Evolutionary conservation across 2,888 invertebrate species (phyloP).

Genomic region (Drosophila demipolita): DNA sequence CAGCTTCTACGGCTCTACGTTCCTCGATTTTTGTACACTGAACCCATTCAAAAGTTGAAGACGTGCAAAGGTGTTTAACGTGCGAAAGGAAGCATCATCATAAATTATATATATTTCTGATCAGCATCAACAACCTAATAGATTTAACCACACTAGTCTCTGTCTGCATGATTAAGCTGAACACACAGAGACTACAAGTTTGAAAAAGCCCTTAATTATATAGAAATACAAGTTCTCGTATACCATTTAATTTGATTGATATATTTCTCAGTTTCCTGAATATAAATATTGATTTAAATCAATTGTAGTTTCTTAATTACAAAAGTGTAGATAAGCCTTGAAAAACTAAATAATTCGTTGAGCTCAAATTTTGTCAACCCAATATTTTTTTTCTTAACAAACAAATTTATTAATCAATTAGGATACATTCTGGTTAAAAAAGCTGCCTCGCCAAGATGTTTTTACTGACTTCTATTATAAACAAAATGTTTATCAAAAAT

Average conservation of each 20-base stretch:
- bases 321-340: no score
- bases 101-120: not conserved
- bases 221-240: no score
- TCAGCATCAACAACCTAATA: not conserved
- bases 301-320: no score
- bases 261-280: no score
- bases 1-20: not conserved
- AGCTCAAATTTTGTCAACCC: no score
- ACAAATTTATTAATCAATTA: not conserved
- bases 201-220: not conserved
- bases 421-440: not conserved
- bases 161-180: not conserved
- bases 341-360: no score
- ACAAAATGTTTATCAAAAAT: not conserved
- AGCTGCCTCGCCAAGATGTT: no score
- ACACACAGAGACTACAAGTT: not conserved
- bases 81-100: not conserved
- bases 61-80: not conserved
- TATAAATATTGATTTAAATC: no score
- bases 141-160: not conserved
- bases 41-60: not conserved
- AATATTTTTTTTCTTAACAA: not conserved
- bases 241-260: no score
- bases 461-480: fast-evolving
- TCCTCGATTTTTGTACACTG: not conserved